Percentiles rank a stretch among this genome's conserved stretches.
Evolutionary conservation across 2,797 vertebrate genomes (phyloP).

Genomic region (Poecilia wingei): DNA sequence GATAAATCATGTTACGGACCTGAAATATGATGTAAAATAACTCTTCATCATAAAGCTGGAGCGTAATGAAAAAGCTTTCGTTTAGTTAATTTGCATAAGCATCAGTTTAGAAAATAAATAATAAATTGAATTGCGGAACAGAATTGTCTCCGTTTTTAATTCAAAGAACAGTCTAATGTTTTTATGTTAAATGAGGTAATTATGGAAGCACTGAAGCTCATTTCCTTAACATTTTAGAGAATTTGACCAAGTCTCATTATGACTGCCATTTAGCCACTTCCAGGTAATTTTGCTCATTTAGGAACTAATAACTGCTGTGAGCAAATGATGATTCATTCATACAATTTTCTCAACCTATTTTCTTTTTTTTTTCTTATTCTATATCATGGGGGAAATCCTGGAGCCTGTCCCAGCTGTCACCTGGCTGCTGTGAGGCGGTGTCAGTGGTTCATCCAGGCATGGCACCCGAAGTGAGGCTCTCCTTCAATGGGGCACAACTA

Average conservation of each 20-base stretch:
- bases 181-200: slow-evolving; percentile 2
- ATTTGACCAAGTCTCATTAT: not conserved
- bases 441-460: not conserved
- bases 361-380: not conserved
- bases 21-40: not conserved
- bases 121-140: not conserved
- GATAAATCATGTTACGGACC: not conserved
- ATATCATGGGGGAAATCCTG: not conserved
- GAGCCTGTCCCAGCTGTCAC: not conserved
- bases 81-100: not conserved
- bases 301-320: not conserved
- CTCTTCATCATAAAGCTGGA: not conserved
- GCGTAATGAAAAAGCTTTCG: not conserved
- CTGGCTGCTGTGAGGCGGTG: not conserved
- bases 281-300: slow-evolving; percentile 3
- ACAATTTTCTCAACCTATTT: not conserved
- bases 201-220: slow-evolving; percentile 3
- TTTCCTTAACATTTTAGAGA: slow-evolving; percentile 3
- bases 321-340: not conserved
- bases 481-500: not conserved
- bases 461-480: not conserved
- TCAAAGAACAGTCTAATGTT: not conserved
- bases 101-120: not conserved
- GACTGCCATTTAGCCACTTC: not conserved
- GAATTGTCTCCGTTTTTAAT: slow-evolving; percentile 1